phyloP scores from a whole-genome alignment of 2,888 invertebrate genomes.

The Cataglyphis altisquamis region DNA sequence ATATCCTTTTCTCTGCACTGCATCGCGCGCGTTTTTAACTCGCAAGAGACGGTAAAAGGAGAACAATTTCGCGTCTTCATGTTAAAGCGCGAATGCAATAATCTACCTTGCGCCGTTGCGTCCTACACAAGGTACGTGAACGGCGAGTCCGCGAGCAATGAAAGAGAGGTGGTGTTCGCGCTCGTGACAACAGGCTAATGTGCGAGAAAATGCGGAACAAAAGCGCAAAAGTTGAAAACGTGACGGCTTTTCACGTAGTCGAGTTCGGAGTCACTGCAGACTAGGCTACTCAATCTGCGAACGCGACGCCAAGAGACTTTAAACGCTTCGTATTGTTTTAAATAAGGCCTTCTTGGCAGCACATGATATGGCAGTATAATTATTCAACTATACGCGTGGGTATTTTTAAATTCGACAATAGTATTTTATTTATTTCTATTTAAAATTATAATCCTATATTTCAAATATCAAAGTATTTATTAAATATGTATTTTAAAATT shows the following conservation, averaged over 20 bases:
- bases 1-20: constrained; percentile 26
- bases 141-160: constrained; percentile 14
- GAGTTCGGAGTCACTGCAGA: constrained; percentile 2
- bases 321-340: constrained; percentile 34
- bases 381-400: constrained; percentile 24
- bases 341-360: not conserved
- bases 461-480: not conserved
- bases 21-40: constrained; percentile 23
- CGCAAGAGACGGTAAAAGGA: constrained; percentile 14
- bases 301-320: not conserved
- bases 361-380: constrained; percentile 10
- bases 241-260: constrained; percentile 8
- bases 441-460: constrained; percentile 12
- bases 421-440: constrained; percentile 13
- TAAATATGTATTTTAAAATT: not conserved
- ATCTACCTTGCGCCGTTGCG: constrained; percentile 33
- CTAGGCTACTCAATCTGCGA: not conserved
- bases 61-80: constrained; percentile 27
- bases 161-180: not conserved
- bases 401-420: not conserved
- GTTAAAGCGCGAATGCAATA: constrained; percentile 46
- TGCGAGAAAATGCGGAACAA: constrained; percentile 35
- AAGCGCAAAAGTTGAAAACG: constrained; percentile 33
- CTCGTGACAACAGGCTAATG: constrained; percentile 23
- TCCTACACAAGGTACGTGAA: not conserved